These are phyloP conservation scores for Drosophila littoralis DNA, from an alignment of 1,140 invertebrate species.

Conservation along the genomic window DNA sequence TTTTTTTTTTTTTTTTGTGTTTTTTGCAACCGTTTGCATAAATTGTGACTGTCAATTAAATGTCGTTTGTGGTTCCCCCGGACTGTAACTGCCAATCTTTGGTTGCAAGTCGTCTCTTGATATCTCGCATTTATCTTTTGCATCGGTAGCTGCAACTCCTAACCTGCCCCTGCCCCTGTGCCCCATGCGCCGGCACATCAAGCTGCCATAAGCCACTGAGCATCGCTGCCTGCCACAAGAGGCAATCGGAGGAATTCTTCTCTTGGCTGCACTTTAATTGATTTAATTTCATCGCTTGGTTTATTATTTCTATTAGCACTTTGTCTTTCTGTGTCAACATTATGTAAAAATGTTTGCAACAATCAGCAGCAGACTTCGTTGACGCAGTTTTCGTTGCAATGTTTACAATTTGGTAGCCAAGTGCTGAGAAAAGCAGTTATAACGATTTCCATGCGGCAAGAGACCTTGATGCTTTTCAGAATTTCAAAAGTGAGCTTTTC, in stretches of 20 bases:
- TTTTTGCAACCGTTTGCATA: constrained; percentile 71
- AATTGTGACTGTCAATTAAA: constrained; percentile 79
- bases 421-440: not conserved
- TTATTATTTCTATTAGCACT: constrained; percentile 79
- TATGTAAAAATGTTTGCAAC: constrained; percentile 47
- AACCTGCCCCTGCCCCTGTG: not conserved
- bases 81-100: constrained; percentile 65
- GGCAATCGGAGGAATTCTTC: constrained; percentile 63
- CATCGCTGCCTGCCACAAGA: constrained; percentile 38
- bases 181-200: not conserved
- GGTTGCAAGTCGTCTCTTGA: constrained; percentile 33
- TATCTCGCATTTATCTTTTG: constrained; percentile 45
- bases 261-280: constrained; percentile 62
- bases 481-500: no score
- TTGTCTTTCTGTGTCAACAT: constrained; percentile 77
- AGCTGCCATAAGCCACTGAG: not conserved
- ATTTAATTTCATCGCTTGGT: constrained; percentile 72
- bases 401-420: constrained; percentile 7
- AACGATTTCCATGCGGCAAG: not conserved
- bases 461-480: not conserved
- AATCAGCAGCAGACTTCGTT: constrained; percentile 37
- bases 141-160: constrained; percentile 44
- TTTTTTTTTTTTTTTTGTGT: constrained; percentile 15
- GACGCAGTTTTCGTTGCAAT: not conserved
- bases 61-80: constrained; percentile 53